Percentiles rank a stretch among this genome's conserved stretches.
These are phyloP conservation scores for Nephrotoma guestfalica DNA, from an alignment of 2,888 invertebrate species.

Conservation along the genomic window DNA sequence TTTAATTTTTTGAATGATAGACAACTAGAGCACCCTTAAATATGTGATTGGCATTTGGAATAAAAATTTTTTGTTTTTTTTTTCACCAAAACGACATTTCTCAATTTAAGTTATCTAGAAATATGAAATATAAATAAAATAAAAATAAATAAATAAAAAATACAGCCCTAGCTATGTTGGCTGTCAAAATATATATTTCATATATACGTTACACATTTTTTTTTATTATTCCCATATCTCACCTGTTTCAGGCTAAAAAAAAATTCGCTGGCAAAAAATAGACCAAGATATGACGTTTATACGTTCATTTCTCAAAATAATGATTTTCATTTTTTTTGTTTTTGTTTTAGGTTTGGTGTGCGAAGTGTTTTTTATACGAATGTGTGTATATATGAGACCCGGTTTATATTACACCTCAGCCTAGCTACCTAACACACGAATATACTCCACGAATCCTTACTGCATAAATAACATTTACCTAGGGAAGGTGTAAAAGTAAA, in stretches of 20 bases:
- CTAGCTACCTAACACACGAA: too few relatives aligned
- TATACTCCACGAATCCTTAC: too few relatives aligned
- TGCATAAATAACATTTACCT: too few relatives aligned
- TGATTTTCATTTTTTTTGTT: not conserved
- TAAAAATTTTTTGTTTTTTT: not conserved
- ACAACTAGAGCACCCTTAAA: not conserved
- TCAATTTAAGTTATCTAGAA: not conserved
- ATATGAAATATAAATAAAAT: not conserved
- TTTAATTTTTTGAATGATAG: not conserved
- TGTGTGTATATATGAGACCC: not conserved
- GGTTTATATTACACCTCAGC: not conserved
- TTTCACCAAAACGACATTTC: not conserved
- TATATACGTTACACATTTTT: not conserved
- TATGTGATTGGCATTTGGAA: not conserved
- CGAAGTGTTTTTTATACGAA: not conserved
- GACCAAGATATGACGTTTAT: not conserved
- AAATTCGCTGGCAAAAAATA: not conserved
- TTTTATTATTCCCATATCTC: constrained; percentile 3
- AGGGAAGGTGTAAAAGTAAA: too few relatives aligned
- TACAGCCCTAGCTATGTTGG: not conserved
- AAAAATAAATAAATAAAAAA: not conserved
- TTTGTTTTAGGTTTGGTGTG: not conserved
- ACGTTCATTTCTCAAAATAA: not conserved
- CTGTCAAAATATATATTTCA: not conserved
- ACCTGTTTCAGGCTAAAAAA: not conserved